Evolutionary conservation across 2,888 invertebrate species (phyloP), one percentile per base, ranked within the genome.

Genomic region (Theretra japonica): DNA sequence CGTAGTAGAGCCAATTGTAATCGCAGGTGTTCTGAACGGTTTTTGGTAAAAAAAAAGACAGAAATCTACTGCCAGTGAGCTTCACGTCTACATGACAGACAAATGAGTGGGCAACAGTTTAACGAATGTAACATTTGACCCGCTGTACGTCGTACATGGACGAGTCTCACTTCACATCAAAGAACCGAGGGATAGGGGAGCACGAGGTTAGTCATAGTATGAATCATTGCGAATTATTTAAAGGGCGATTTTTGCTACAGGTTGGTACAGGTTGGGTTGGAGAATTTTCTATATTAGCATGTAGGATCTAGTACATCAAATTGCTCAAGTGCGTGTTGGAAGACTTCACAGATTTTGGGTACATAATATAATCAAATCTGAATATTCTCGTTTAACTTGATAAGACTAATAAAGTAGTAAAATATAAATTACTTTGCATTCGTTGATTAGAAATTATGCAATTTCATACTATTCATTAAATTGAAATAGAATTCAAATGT

Each of bases 111-210:
- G 57, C 71, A 58, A 48, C 53, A 33, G 69, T 65, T 69, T 60
- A 72, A 68, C 71, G 53, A 69, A 70, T 75, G 60, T 75, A 74
- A 75, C 76, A 73, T 78, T 78, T 77, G 77, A 78, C 77, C 76
- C 73, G 69, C 71, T 70, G 73, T 62, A 74, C 60, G 71, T 74
- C 73, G 72, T 72, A 72, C 74, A 73, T n/a, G 4, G 53, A 53
- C 11, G 41, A 53, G 19, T 53, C 8, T 19, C 60, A 70, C 70
- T 65, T 71, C 65, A 71, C 70, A 71, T 71, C 70, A 71, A 71
- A 71, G 70, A 19, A 53, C 53, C 50, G 62, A 28, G 28, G 58
- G 58, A 70, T 41, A 15, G 28, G 50, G 17, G 21, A 41, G 62
- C 6, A n/a, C 53, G 7, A 1, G 65, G 70, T 71, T 71, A 65